Conservation (phyloP, 2,797 vertebrate species). For the Uromys caudimaculatus region DNA sequence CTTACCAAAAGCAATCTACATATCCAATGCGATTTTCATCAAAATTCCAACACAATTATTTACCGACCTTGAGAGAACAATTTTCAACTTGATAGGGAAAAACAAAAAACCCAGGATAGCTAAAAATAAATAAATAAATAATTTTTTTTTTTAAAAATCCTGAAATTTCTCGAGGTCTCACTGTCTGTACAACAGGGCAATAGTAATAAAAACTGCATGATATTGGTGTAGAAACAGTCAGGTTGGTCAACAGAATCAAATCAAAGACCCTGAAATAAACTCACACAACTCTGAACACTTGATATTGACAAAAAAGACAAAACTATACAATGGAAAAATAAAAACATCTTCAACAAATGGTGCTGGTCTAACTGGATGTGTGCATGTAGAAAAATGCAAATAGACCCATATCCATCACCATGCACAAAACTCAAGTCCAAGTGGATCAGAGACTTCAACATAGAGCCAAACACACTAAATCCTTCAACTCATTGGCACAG, state of each 20-base stretch:
- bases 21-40: too few species aligned
- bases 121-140: too few species aligned
- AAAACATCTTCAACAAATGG: background rate
- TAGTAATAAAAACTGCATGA: background rate
- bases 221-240: background rate
- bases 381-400: background rate
- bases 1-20: too few species aligned
- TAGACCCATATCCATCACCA: background rate
- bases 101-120: too few species aligned
- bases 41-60: too few species aligned
- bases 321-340: background rate
- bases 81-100: too few species aligned
- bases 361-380: background rate
- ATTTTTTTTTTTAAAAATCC: too few species aligned
- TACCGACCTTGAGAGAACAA: too few species aligned
- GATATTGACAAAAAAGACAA: background rate
- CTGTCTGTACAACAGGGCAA: background rate
- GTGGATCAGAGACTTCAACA: background rate
- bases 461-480: background rate
- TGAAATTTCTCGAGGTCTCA: background rate
- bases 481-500: too few species aligned
- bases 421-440: background rate
- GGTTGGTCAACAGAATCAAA: background rate
- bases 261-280: background rate
- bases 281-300: background rate